Evolutionary conservation across 2,797 vertebrate species (phyloP).

Genomic region (Halcyon badia): DNA sequence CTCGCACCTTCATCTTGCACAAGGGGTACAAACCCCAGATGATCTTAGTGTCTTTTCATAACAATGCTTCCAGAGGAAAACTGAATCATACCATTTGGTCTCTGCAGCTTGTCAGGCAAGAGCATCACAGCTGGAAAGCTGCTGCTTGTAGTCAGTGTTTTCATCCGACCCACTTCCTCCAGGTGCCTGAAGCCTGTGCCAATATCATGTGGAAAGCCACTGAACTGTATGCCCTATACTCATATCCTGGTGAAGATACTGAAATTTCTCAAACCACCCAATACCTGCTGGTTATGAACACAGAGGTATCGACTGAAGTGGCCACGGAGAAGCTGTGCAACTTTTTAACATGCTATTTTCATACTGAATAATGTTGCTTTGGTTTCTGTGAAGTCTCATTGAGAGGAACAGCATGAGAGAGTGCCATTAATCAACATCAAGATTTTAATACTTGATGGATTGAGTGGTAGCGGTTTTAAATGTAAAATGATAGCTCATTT

Average conservation of each 20-base stretch:
- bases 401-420: neutral
- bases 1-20: neutral
- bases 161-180: neutral
- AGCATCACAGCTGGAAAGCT: neutral
- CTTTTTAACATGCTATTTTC: neutral
- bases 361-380: neutral
- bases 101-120: neutral
- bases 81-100: fast-evolving
- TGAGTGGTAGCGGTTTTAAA: slow-evolving; percentile 55
- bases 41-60: no score
- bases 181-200: neutral
- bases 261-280: neutral
- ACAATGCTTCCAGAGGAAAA: neutral
- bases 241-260: neutral
- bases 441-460: slow-evolving; percentile 66
- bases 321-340: neutral
- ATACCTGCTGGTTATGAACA: neutral
- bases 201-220: neutral
- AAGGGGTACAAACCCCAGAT: neutral
- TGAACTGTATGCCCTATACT: fast-evolving
- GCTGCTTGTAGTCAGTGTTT: neutral
- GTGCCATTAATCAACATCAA: slow-evolving; percentile 60
- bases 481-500: slow-evolving; percentile 57
- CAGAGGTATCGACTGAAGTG: neutral
- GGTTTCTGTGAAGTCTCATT: neutral